Evolutionary conservation across 2,113 vertebrate species (phyloP).

Genomic region (Collichthys lucidus): DNA sequence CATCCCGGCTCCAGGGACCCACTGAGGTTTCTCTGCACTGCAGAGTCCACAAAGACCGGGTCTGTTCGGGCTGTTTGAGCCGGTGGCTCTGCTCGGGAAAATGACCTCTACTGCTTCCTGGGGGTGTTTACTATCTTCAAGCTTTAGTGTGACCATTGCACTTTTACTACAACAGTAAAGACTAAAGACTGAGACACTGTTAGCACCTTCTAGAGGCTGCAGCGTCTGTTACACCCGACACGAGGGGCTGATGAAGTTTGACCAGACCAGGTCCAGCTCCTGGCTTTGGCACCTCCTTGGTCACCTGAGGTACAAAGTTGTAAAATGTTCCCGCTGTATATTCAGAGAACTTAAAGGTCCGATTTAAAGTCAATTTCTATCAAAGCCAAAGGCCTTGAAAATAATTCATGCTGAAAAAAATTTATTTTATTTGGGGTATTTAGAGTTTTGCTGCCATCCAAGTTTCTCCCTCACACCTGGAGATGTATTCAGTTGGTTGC

Average conservation of each 20-base stretch:
- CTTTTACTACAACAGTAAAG: neutral
- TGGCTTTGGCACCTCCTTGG: neutral
- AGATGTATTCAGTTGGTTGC: too few relatives aligned
- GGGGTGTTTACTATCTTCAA: slow-evolving; percentile 17
- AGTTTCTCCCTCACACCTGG: too few relatives aligned
- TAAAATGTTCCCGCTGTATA: neutral
- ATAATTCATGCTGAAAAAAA: too few relatives aligned
- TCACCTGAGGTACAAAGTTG: neutral
- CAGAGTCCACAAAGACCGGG: slow-evolving; percentile 50
- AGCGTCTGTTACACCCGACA: neutral
- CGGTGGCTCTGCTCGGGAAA: too few relatives aligned
- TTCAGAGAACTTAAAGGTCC: too few relatives aligned
- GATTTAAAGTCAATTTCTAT: too few relatives aligned
- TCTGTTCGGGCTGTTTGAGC: slow-evolving; percentile 24
- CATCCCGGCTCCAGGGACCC: slow-evolving; percentile 32
- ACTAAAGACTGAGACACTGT: neutral
- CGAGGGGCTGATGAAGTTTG: too few relatives aligned
- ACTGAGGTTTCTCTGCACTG: slow-evolving; percentile 52
- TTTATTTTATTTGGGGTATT: too few relatives aligned
- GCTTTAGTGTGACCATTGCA: neutral
- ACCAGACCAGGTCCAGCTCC: neutral
- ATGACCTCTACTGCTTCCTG: too few relatives aligned
- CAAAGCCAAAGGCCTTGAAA: too few relatives aligned
- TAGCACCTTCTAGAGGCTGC: slow-evolving; percentile 36
- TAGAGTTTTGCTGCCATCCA: too few relatives aligned